Conservation (phyloP, 2,113 vertebrate species). For the Elephas maximus region DNA sequence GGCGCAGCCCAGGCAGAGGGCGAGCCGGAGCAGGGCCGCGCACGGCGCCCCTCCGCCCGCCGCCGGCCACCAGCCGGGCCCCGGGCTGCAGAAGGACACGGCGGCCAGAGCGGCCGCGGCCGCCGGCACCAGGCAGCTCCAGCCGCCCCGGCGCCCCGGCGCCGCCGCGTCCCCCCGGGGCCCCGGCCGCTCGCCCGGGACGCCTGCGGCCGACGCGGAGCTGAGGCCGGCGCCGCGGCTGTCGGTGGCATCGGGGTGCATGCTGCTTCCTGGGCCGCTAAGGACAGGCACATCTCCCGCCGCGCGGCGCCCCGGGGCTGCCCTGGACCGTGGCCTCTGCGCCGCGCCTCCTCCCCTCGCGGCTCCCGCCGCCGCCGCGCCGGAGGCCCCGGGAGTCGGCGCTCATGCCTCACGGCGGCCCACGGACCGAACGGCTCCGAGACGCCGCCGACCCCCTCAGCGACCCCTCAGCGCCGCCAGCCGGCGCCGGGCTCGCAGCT, state of each 20-base stretch:
- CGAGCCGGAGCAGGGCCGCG: conserved; percentile 78
- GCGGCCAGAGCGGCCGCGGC: conserved; percentile 72
- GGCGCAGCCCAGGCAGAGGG: conserved; percentile 84
- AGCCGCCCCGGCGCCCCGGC: conserved; percentile 24
- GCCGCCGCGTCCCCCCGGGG: conserved; percentile 68
- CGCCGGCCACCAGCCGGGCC: conserved; percentile 54
- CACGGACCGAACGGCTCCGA: conserved; percentile 46
- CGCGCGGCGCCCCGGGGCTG: conserved; percentile 62
- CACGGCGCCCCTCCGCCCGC: conserved; percentile 46
- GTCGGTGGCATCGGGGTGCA: conserved; percentile 83
- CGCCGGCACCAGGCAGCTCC: conserved; percentile 68
- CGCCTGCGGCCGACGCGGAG: background rate
- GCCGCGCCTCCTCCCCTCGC: conserved; percentile 26
- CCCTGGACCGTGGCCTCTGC: conserved; percentile 74
- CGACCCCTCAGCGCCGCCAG: conserved; percentile 55
- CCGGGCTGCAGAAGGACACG: conserved; percentile 64
- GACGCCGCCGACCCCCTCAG: conserved; percentile 39
- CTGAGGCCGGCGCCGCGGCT: conserved; percentile 64
- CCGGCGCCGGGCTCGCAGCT: conserved; percentile 50
- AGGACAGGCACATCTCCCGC: conserved; percentile 86
- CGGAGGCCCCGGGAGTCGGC: conserved; percentile 68
- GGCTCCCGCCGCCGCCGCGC: conserved; percentile 73
- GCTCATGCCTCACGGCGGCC: conserved; percentile 83
- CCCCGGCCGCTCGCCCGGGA: conserved; percentile 54
- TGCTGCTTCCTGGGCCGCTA: conserved; percentile 83